Percentiles rank a stretch among this genome's conserved stretches.
Evolutionary conservation across 2,113 vertebrate genomes (phyloP).

Genomic region (Odontophorus gujanensis): DNA sequence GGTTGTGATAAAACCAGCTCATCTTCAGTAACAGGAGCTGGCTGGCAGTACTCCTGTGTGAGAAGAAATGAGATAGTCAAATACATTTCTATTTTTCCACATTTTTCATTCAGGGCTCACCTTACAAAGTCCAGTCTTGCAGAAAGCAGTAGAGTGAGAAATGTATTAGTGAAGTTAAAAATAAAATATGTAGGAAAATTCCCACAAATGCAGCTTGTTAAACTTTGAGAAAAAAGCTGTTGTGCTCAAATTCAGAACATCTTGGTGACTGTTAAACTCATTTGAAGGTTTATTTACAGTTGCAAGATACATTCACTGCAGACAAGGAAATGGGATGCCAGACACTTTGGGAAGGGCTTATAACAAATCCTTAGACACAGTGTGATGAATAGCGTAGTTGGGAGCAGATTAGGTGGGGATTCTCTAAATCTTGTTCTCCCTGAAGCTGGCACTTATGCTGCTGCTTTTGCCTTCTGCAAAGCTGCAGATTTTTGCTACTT

Average conservation of each 20-base stretch:
- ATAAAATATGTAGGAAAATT: not conserved
- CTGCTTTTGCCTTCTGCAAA: conserved; percentile 5
- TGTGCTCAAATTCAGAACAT: not conserved
- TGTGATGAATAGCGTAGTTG: not conserved
- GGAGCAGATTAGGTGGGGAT: conserved; percentile 31
- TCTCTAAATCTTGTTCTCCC: conserved; percentile 9
- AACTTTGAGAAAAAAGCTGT: not conserved
- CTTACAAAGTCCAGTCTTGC: not conserved
- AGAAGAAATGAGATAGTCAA: not conserved
- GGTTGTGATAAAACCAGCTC: not conserved
- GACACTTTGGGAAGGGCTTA: conserved; percentile 30
- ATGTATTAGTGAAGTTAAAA: not conserved
- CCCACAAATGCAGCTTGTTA: not conserved
- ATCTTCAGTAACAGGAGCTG: not conserved
- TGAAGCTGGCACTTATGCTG: not conserved
- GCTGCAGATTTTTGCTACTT: not conserved
- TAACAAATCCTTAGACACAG: conserved; percentile 12
- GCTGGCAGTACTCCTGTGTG: not conserved
- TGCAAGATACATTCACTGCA: conserved; percentile 15
- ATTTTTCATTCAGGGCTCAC: not conserved
- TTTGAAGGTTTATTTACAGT: conserved; percentile 34
- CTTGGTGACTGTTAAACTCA: not conserved
- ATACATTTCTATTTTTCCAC: not conserved
- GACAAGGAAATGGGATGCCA: not conserved
- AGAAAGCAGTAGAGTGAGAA: not conserved